These are phyloP conservation scores for Emys orbicularis DNA, from an alignment of 2,797 vertebrate species.

Conservation along the genomic window DNA sequence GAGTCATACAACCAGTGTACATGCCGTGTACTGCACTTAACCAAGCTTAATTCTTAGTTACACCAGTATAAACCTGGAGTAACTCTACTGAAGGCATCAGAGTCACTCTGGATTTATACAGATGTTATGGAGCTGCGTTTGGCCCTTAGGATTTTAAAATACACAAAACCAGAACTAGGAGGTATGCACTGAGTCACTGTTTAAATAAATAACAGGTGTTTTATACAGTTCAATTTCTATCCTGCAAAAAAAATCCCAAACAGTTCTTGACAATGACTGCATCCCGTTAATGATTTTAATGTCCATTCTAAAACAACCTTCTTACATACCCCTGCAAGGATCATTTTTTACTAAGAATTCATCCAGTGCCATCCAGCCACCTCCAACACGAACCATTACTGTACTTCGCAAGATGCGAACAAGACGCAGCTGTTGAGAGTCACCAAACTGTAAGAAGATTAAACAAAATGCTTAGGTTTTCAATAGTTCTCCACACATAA, in stretches of 20 bases:
- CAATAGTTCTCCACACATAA: neutral
- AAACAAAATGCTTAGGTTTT: slow-evolving; percentile 60
- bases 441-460: slow-evolving; percentile 90
- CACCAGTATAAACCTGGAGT: neutral
- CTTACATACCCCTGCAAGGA: slow-evolving; percentile 94
- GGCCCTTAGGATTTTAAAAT: slow-evolving; percentile 37
- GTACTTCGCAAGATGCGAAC: slow-evolving; percentile 98
- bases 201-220: slow-evolving; percentile 48
- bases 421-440: slow-evolving; percentile 97
- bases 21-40: neutral
- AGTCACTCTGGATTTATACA: slow-evolving; percentile 43
- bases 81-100: slow-evolving; percentile 35
- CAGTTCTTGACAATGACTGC: neutral
- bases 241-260: slow-evolving; percentile 23
- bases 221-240: slow-evolving; percentile 26
- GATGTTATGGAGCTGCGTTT: slow-evolving; percentile 28
- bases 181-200: slow-evolving; percentile 57
- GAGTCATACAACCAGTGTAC: slow-evolving; percentile 30
- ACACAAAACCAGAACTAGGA: slow-evolving; percentile 35
- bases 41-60: slow-evolving; percentile 24
- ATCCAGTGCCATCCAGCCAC: slow-evolving; percentile 99
- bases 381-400: slow-evolving; percentile 98
- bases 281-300: neutral
- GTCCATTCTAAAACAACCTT: slow-evolving; percentile 2
- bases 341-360: slow-evolving; percentile 99